A percentile compares a stretch with the other conserved stretches of the same genome.
Conservation (phyloP, 2,797 vertebrate species). For the Sebastes oblongus region DNA sequence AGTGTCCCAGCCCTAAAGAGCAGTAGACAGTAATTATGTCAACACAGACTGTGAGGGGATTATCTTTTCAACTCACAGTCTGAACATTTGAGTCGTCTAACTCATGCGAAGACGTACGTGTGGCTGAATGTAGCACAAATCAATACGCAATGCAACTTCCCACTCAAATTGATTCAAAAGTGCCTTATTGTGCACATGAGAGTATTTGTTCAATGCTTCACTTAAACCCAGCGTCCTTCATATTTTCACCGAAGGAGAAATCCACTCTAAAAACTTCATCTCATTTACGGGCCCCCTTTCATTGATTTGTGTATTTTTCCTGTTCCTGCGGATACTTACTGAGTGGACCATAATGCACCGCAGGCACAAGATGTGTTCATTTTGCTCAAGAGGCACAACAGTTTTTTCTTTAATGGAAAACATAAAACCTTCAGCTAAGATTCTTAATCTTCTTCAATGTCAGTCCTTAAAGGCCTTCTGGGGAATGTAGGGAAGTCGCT, state of each 20-base stretch:
- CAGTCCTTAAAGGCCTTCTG: conserved; percentile 15
- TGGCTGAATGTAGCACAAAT: neutral
- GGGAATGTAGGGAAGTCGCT: conserved; percentile 6
- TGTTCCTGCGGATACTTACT: conserved; percentile 14
- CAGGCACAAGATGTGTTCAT: conserved; percentile 7
- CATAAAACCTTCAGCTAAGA: conserved; percentile 17
- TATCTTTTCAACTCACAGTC: neutral
- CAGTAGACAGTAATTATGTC: neutral
- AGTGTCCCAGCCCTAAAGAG: neutral
- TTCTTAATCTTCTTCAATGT: conserved; percentile 1
- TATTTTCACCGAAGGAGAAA: conserved; percentile 24
- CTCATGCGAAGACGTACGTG: neutral
- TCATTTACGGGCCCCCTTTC: conserved; percentile 10
- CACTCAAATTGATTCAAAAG: conserved; percentile 31
- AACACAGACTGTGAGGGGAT: neutral
- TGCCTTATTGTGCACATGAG: conserved; percentile 13
- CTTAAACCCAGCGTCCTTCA: conserved; percentile 7
- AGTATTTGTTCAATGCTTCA: conserved; percentile 6
- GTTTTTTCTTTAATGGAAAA: conserved; percentile 12
- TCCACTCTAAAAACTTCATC: conserved; percentile 15
- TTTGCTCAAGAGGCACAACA: conserved; percentile 4
- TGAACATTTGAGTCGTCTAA: neutral
- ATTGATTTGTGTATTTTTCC: conserved; percentile 35
- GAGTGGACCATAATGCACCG: conserved; percentile 11
- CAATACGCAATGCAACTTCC: conserved; percentile 28